Percentiles rank a stretch among this genome's conserved stretches.
Evolutionary conservation across 2,797 vertebrate species (phyloP).

Genomic region (Pelochelys cantorii): DNA sequence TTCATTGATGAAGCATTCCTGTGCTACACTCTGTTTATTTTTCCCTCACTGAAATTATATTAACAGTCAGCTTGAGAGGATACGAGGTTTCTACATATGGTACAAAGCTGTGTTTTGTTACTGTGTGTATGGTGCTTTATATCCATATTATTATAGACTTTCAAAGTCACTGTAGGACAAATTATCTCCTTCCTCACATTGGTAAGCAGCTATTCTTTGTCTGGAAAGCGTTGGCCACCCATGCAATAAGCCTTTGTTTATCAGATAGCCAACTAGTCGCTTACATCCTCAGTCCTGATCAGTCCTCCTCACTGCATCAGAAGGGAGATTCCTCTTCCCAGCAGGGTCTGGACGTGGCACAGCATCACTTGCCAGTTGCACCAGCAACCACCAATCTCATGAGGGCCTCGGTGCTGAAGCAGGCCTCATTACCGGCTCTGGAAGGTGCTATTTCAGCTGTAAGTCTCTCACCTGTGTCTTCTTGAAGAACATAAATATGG

Average conservation of each 20-base stretch:
- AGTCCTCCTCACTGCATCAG: too few relatives aligned
- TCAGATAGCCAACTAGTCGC: too few relatives aligned
- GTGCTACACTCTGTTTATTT: conserved; percentile 56
- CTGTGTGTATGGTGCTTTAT: neutral
- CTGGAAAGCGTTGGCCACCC: neutral
- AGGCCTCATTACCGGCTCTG: neutral
- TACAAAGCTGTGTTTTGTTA: neutral
- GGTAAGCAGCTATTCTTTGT: neutral
- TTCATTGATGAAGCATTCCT: conserved; percentile 59
- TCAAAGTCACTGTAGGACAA: neutral
- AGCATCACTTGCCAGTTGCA: too few relatives aligned
- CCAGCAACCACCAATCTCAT: too few relatives aligned
- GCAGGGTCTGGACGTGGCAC: too few relatives aligned
- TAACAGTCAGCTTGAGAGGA: neutral
- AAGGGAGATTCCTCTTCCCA: too few relatives aligned
- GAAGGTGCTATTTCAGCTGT: neutral
- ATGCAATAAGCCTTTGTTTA: neutral
- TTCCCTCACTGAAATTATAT: conserved; percentile 1
- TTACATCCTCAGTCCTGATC: too few relatives aligned
- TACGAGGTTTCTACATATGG: neutral
- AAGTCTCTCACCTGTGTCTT: neutral
- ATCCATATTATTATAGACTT: neutral
- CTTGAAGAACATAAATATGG: neutral
- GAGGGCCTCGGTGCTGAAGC: neutral
- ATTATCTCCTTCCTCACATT: neutral